These are phyloP conservation scores for Corythaeola cristata DNA, from an alignment of 2,113 vertebrate genomes.

Conservation along the genomic window DNA sequence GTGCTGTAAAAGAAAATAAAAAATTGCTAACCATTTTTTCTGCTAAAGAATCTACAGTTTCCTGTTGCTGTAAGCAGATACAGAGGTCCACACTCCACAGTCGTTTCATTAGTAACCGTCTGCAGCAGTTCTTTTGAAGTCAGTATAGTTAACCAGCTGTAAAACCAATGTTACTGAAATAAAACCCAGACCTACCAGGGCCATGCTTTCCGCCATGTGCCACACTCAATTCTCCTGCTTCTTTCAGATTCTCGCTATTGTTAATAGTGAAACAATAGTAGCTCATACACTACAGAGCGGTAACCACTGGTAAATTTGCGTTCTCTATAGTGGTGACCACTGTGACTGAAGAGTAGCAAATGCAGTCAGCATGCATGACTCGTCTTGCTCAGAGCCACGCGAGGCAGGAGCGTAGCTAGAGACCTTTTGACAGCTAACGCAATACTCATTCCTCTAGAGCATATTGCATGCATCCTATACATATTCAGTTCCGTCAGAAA, in stretches of 20 bases:
- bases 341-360: neutral
- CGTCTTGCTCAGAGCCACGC: neutral
- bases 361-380: neutral
- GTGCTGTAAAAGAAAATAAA: neutral
- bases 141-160: neutral
- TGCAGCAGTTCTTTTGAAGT: neutral
- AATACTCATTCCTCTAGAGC: neutral
- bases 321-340: neutral
- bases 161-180: neutral
- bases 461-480: neutral
- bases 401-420: neutral
- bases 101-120: constrained; percentile 4
- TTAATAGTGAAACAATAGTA: neutral
- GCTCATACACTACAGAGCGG: neutral
- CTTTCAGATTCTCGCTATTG: neutral
- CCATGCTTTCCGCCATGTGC: neutral
- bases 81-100: neutral
- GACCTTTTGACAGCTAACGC: neutral
- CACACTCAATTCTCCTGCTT: neutral
- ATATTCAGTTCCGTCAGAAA: neutral
- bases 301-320: neutral
- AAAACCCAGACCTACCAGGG: neutral
- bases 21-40: neutral
- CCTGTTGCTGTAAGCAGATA: neutral
- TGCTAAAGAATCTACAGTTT: neutral